Conservation (phyloP, 2,888 invertebrate species). For the Melinaea marsaeus region DNA sequence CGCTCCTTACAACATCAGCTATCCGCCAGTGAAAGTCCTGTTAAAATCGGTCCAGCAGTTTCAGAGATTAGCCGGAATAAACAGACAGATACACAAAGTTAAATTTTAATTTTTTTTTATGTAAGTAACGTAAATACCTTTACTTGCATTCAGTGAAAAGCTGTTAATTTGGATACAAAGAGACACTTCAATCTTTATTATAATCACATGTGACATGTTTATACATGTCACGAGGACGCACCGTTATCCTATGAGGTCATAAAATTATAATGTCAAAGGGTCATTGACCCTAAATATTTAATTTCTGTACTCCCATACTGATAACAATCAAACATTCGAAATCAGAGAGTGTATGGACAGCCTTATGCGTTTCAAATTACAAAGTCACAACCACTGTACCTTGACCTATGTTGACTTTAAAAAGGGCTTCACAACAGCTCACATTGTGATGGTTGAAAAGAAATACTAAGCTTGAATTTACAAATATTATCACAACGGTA, state of each 20-base stretch:
- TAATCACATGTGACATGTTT: background rate
- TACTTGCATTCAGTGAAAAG: too few relatives aligned
- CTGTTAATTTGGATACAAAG: too few relatives aligned
- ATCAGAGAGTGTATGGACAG: slow-evolving; percentile 3
- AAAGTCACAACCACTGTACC: slow-evolving; percentile 15
- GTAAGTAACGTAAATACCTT: too few relatives aligned
- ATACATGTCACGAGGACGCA: background rate
- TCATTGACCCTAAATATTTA: slow-evolving; percentile 18
- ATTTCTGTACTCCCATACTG: slow-evolving; percentile 11
- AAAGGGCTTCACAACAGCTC: slow-evolving; percentile 6
- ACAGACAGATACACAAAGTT: too few relatives aligned
- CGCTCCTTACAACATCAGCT: too few relatives aligned
- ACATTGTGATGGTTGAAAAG: slow-evolving; percentile 10
- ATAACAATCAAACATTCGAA: slow-evolving; percentile 11
- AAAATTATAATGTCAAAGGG: slow-evolving; percentile 11
- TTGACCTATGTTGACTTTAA: slow-evolving; percentile 5
- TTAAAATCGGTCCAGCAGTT: too few relatives aligned
- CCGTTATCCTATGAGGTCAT: background rate
- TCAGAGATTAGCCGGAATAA: too few relatives aligned
- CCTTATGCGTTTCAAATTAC: slow-evolving; percentile 22
- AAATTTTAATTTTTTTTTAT: too few relatives aligned
- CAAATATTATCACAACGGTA: slow-evolving; percentile 21
- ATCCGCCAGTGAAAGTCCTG: too few relatives aligned
- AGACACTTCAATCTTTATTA: too few relatives aligned
- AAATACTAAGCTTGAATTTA: slow-evolving; percentile 14